These are phyloP conservation scores for Lepilemur ruficaudatus DNA, from an alignment of 2,797 vertebrate genomes.

Conservation along the genomic window DNA sequence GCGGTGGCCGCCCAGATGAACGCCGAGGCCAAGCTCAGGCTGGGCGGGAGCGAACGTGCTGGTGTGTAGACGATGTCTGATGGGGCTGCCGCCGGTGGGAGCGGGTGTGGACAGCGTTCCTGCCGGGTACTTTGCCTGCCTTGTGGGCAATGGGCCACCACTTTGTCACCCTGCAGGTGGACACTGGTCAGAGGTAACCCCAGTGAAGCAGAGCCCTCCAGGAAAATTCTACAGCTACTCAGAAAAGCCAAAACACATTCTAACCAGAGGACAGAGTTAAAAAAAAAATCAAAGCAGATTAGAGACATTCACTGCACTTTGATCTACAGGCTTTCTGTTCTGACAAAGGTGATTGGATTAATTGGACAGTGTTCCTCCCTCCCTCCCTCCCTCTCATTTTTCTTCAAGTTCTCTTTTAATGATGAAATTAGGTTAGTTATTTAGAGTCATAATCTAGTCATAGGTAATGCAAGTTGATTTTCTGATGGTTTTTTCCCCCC, in stretches of 20 bases:
- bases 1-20: background rate
- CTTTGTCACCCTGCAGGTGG: background rate
- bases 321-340: background rate
- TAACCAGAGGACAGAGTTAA: conserved; percentile 18
- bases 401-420: background rate
- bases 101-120: background rate
- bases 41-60: background rate
- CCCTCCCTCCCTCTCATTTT: background rate
- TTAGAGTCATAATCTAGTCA: background rate
- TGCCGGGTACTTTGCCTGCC: background rate
- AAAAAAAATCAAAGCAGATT: background rate
- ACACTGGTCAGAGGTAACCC: background rate
- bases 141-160: background rate
- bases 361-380: background rate
- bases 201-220: no score
- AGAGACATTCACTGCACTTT: background rate
- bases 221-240: background rate
- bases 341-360: background rate
- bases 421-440: background rate
- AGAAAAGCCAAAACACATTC: background rate
- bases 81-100: background rate
- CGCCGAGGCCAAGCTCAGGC: background rate
- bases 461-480: background rate
- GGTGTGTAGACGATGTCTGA: background rate
- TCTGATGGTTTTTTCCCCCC: background rate